Evolutionary conservation across 1,140 invertebrate genomes (phyloP).

Genomic region (Eciton burchellii): DNA sequence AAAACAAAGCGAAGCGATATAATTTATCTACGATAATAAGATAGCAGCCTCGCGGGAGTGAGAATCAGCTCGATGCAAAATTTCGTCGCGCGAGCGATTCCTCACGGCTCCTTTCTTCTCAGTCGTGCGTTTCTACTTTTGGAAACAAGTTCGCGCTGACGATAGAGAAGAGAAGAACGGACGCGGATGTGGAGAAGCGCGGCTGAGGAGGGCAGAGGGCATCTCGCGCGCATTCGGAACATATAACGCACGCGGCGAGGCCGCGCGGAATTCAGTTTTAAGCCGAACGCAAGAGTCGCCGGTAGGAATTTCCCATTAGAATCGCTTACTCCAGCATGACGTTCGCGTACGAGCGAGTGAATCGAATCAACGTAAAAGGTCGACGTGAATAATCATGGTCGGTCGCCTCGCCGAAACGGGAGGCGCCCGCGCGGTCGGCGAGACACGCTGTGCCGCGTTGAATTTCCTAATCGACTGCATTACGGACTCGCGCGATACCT

Average conservation of each 20-base stretch:
- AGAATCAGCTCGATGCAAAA: background rate
- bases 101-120: background rate
- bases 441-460: background rate
- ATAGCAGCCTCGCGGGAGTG: conserved; percentile 7
- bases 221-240: conserved; percentile 12
- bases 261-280: conserved; percentile 47
- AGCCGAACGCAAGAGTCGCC: conserved; percentile 35
- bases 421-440: conserved; percentile 4
- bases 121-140: background rate
- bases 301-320: conserved; percentile 52
- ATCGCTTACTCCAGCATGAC: conserved; percentile 69
- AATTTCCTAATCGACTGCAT: conserved; percentile 23
- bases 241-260: conserved; percentile 25
- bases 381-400: conserved; percentile 58
- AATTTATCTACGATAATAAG: conserved; percentile 60
- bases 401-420: conserved; percentile 42
- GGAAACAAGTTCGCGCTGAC: background rate
- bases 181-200: background rate
- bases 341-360: conserved; percentile 60
- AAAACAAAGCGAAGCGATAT: conserved; percentile 31
- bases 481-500: conserved; percentile 7
- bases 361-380: conserved; percentile 68
- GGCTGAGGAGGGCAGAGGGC: background rate
- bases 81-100: conserved; percentile 5
- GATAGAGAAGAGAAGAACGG: background rate